Percentiles rank a stretch among this genome's conserved stretches.
phyloP scores from a whole-genome alignment of 1,140 invertebrate species.

The Scylla paramamosain region DNA sequence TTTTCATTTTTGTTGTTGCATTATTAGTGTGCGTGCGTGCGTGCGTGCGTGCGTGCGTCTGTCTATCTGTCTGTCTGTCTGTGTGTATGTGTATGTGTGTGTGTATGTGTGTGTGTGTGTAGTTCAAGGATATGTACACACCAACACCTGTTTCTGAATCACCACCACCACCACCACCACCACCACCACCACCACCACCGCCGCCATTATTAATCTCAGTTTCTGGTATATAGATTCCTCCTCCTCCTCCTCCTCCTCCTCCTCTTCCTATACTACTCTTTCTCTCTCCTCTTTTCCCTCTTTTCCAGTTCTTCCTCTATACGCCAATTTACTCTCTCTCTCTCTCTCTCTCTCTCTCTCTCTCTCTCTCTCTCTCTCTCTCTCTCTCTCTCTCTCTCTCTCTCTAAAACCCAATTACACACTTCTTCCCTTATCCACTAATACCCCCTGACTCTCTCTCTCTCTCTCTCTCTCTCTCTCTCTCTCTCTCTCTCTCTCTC shows the following conservation, averaged over 20 bases:
- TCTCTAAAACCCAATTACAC: no score
- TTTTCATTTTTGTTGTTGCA: not conserved
- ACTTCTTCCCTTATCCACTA: no score
- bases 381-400: no score
- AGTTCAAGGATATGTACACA: not conserved
- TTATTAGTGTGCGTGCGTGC: not conserved
- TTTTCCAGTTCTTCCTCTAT: no score
- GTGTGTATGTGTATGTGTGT: not conserved
- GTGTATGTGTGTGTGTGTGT: slow-evolving; percentile 11
- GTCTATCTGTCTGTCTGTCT: not conserved
- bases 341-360: no score
- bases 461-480: no score
- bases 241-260: not conserved
- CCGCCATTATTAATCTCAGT: not conserved
- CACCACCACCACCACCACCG: not conserved
- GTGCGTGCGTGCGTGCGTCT: not conserved
- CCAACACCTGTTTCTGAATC: slow-evolving; percentile 10
- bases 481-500: no score
- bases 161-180: not conserved
- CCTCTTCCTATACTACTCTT: not conserved
- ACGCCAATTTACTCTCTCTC: no score
- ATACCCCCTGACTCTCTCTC: no score
- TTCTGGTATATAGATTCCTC: not conserved
- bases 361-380: no score
- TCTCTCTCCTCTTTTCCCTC: not conserved